These are phyloP conservation scores for Phragmatobia fuliginosa DNA, from an alignment of 2,888 invertebrate genomes.

Conservation along the genomic window DNA sequence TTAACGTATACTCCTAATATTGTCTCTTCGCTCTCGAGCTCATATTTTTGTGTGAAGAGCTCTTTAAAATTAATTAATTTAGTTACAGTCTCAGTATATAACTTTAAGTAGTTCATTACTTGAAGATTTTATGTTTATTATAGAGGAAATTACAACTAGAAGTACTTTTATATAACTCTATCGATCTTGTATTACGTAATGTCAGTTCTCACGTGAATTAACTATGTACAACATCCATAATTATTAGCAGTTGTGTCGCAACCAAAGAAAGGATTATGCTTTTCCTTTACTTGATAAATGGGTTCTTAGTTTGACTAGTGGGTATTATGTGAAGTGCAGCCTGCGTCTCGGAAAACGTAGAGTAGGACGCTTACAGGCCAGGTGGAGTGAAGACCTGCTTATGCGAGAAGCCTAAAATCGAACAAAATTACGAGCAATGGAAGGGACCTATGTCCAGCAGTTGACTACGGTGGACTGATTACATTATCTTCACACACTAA, in stretches of 20 bases:
- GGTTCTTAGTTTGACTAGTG: too few relatives aligned
- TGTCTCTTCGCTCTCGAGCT: conserved; percentile 26
- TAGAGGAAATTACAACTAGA: background rate
- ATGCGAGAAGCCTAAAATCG: too few relatives aligned
- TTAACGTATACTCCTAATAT: conserved; percentile 18
- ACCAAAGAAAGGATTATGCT: too few relatives aligned
- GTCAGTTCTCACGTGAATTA: background rate
- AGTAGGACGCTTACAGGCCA: too few relatives aligned
- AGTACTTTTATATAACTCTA: background rate
- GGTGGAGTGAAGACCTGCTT: too few relatives aligned
- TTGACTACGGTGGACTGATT: too few relatives aligned
- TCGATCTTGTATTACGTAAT: background rate
- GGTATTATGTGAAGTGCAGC: too few relatives aligned
- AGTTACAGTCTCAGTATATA: background rate
- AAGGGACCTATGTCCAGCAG: too few relatives aligned
- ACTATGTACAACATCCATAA: background rate
- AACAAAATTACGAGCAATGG: too few relatives aligned
- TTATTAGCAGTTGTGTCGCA: background rate
- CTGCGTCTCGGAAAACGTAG: too few relatives aligned
- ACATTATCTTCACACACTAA: too few relatives aligned
- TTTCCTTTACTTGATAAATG: too few relatives aligned
- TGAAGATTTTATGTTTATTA: background rate
- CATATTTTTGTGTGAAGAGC: conserved; percentile 10
- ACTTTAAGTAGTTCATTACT: background rate
- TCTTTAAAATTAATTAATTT: conserved; percentile 4